phyloP scores from a whole-genome alignment of 1,140 invertebrate genomes.

The Saccostrea glomerata region DNA sequence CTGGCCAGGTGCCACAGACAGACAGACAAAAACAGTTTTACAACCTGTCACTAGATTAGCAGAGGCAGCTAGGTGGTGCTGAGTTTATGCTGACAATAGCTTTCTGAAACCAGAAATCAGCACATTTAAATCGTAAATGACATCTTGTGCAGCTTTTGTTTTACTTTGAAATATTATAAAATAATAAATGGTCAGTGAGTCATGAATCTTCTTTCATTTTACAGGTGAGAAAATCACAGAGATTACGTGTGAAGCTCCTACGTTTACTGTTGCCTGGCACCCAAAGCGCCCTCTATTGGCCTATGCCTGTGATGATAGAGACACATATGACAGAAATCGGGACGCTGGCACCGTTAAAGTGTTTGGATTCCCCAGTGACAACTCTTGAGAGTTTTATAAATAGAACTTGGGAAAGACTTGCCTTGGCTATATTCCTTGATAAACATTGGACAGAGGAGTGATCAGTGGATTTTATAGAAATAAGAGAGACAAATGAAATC shows the following conservation, averaged over 20 bases:
- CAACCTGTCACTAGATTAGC: background rate
- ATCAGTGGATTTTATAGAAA: too few relatives aligned
- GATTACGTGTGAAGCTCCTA: conserved; percentile 93
- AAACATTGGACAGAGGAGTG: too few relatives aligned
- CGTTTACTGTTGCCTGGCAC: conserved; percentile 97
- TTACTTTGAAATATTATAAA: too few relatives aligned
- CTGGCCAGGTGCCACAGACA: background rate
- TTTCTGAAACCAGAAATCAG: background rate
- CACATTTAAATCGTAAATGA: too few relatives aligned
- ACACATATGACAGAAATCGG: conserved; percentile 74
- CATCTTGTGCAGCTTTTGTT: too few relatives aligned
- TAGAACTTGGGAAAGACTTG: too few relatives aligned
- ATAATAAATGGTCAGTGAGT: too few relatives aligned
- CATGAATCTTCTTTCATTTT: conserved; percentile 36
- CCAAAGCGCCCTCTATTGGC: conserved; percentile 94
- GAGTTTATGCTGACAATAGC: conserved; percentile 1
- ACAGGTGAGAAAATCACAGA: conserved; percentile 87
- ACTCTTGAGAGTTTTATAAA: background rate
- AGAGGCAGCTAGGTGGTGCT: background rate
- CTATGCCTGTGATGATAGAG: conserved; percentile 94
- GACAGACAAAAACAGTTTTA: background rate
- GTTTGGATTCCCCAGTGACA: conserved; percentile 83
- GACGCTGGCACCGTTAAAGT: too few relatives aligned
- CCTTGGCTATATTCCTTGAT: too few relatives aligned
- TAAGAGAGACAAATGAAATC: too few relatives aligned